Evolutionary conservation across 2,888 invertebrate species (phyloP).

Genomic region (Diogma glabrata): DNA sequence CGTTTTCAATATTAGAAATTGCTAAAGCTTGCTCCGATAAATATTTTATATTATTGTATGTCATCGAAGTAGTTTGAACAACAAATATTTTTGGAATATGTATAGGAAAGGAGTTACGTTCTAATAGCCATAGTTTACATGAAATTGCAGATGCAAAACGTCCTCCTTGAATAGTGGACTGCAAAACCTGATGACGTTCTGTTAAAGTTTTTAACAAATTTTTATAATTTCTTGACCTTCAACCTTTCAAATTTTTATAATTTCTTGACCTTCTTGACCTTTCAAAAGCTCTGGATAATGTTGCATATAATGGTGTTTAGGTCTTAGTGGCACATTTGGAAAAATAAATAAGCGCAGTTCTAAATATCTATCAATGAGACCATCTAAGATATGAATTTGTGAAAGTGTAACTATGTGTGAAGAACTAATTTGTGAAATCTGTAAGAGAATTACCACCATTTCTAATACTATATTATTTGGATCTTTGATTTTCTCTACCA

Average conservation of each 20-base stretch:
- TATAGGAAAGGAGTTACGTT: too few relatives aligned
- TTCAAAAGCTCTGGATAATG: slow-evolving; percentile 16
- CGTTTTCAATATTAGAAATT: not conserved
- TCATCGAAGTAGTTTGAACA: too few relatives aligned
- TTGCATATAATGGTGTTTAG: slow-evolving; percentile 17
- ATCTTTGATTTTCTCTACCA: slow-evolving; percentile 6
- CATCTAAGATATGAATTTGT: not conserved
- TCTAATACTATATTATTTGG: slow-evolving; percentile 9
- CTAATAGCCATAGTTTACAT: too few relatives aligned
- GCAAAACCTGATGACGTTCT: not conserved
- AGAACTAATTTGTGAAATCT: not conserved
- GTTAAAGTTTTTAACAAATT: not conserved
- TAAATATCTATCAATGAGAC: slow-evolving; percentile 7
- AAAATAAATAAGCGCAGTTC: slow-evolving; percentile 11
- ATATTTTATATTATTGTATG: not conserved
- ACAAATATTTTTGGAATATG: too few relatives aligned
- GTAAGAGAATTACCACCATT: not conserved
- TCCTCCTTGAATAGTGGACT: not conserved
- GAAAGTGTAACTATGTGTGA: not conserved
- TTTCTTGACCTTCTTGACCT: too few relatives aligned
- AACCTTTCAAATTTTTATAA: not conserved
- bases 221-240: not conserved
- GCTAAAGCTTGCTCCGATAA: not conserved
- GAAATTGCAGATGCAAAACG: not conserved
- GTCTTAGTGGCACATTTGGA: slow-evolving; percentile 14